Percentiles rank a stretch among this genome's conserved stretches.
phyloP scores from a whole-genome alignment of 2,113 vertebrate genomes.

The Collichthys lucidus region DNA sequence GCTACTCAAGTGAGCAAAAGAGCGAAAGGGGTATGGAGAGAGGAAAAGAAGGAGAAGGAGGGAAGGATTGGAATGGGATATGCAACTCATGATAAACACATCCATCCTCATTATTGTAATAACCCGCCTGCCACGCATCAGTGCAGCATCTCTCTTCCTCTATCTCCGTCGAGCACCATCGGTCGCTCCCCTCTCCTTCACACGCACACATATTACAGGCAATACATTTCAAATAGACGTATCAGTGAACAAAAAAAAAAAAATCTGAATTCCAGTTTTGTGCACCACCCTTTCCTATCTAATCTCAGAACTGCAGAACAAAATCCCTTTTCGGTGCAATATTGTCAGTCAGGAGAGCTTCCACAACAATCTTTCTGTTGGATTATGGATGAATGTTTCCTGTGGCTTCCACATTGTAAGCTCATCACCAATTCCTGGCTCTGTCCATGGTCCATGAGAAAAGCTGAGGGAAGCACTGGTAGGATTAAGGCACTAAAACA shows the following conservation, averaged over 20 bases:
- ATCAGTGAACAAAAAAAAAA: slow-evolving; percentile 32
- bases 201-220: slow-evolving; percentile 1
- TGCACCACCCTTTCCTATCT: slow-evolving; percentile 21
- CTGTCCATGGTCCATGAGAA: slow-evolving; percentile 62
- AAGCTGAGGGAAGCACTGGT: slow-evolving; percentile 71
- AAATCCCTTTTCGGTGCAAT: slow-evolving; percentile 55
- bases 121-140: slow-evolving; percentile 68
- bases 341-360: slow-evolving; percentile 56
- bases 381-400: slow-evolving; percentile 66
- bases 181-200: slow-evolving; percentile 19
- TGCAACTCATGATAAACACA: slow-evolving; percentile 78
- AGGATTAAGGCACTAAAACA: slow-evolving; percentile 67
- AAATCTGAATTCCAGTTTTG: slow-evolving; percentile 54
- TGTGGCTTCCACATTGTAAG: slow-evolving; percentile 50
- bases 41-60: slow-evolving; percentile 20
- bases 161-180: slow-evolving; percentile 48
- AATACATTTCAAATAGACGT: slow-evolving; percentile 54
- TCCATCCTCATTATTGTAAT: slow-evolving; percentile 81
- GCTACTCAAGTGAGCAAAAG: slow-evolving; percentile 59
- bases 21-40: slow-evolving; percentile 37
- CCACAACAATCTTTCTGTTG: slow-evolving; percentile 55
- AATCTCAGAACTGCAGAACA: slow-evolving; percentile 62
- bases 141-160: slow-evolving; percentile 50
- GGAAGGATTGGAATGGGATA: slow-evolving; percentile 63
- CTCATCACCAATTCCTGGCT: slow-evolving; percentile 64